A percentile compares a stretch with the other conserved stretches of the same genome.
Conservation (phyloP, 2,797 vertebrate genomes). For the Buphagus erythrorhynchus region DNA sequence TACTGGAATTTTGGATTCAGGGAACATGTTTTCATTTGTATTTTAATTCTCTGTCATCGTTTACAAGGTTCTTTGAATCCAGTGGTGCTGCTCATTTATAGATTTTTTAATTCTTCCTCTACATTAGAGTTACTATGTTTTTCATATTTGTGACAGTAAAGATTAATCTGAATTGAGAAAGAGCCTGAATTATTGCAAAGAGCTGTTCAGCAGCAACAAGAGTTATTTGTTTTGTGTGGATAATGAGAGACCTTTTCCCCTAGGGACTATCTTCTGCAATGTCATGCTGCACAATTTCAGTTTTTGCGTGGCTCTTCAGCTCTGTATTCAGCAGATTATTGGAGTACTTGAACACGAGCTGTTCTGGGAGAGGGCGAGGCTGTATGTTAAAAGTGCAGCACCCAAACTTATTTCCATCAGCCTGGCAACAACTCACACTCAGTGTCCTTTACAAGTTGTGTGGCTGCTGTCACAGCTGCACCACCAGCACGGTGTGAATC, state of each 20-base stretch:
- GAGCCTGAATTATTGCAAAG: neutral
- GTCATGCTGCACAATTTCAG: neutral
- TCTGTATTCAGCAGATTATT: neutral
- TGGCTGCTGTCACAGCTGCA: neutral
- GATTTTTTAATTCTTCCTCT: neutral
- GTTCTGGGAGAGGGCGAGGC: neutral
- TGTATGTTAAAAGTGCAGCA: neutral
- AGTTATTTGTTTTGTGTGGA: neutral
- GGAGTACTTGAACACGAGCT: neutral
- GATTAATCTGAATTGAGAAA: neutral
- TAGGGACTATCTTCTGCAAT: neutral
- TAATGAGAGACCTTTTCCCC: neutral
- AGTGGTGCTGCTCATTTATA: neutral
- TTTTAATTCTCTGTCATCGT: neutral
- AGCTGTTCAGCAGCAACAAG: neutral
- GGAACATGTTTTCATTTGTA: neutral
- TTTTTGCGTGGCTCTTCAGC: neutral
- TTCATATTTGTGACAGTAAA: neutral
- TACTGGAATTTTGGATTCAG: neutral
- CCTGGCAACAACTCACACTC: neutral
- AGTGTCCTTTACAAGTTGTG: neutral
- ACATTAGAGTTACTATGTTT: neutral
- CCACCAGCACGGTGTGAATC: fast-evolving
- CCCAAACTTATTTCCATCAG: neutral
- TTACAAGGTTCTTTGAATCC: neutral